Evolutionary conservation across 2,888 invertebrate species (phyloP).

Genomic region (Aphodius granarius): DNA sequence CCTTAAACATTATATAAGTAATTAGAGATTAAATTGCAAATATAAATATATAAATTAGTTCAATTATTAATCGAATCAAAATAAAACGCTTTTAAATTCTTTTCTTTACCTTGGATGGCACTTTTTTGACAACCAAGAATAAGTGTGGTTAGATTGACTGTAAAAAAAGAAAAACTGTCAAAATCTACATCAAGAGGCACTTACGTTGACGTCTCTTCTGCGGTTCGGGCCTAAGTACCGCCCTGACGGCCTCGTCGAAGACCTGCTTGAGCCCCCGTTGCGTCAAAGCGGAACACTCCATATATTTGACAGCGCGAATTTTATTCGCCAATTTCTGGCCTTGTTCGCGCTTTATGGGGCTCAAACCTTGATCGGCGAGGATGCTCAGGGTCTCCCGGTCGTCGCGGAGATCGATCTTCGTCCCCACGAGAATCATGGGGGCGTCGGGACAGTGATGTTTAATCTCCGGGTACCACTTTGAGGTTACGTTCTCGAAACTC

Average conservation of each 20-base stretch:
- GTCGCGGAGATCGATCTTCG: slow-evolving; percentile 98
- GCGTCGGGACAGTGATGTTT: slow-evolving; percentile 99
- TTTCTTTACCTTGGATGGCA: background rate
- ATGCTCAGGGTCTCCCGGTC: slow-evolving; percentile 93
- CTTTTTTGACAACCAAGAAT: background rate
- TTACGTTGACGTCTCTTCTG: slow-evolving; percentile 92
- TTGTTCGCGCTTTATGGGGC: slow-evolving; percentile 96
- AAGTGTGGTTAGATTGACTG: too few relatives aligned
- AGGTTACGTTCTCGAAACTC: slow-evolving; percentile 98
- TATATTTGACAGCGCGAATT: slow-evolving; percentile 97
- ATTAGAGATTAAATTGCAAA: background rate
- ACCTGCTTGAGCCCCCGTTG: slow-evolving; percentile 98
- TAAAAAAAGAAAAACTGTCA: too few relatives aligned
- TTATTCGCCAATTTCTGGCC: slow-evolving; percentile 98
- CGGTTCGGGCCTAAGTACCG: slow-evolving; percentile 96
- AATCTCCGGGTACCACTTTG: slow-evolving; percentile 99
- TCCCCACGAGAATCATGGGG: slow-evolving; percentile 97
- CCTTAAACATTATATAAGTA: background rate
- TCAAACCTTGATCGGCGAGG: slow-evolving; percentile 90
- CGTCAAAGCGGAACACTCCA: slow-evolving; percentile 99
- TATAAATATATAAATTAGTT: background rate
- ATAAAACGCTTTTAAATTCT: background rate
- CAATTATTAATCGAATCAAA: background rate
- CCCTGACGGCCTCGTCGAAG: slow-evolving; percentile 97
- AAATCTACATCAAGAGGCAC: slow-evolving; percentile 61